Percentiles rank a stretch among this genome's conserved stretches.
phyloP scores from a whole-genome alignment of 2,797 vertebrate genomes.

The Lemur catta region DNA sequence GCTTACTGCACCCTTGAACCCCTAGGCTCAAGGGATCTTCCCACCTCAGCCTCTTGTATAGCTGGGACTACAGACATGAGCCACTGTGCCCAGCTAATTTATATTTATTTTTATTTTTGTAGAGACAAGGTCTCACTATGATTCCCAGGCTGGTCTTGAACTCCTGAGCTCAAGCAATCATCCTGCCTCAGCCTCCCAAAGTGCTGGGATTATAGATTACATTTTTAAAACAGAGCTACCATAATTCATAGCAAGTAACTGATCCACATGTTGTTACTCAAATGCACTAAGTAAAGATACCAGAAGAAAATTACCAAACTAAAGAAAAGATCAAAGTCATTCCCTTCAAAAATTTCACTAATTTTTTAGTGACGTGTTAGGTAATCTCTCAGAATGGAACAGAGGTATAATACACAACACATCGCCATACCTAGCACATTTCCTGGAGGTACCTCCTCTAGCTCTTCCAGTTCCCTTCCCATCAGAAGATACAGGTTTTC shows the following conservation, averaged over 20 bases:
- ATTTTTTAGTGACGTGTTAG: fast-evolving
- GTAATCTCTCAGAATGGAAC: fast-evolving
- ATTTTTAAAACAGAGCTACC: background rate
- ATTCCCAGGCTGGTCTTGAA: background rate
- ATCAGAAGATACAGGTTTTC: conserved; percentile 94
- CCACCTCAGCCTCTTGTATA: background rate
- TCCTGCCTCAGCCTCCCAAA: background rate
- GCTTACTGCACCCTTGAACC: background rate
- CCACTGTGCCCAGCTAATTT: background rate
- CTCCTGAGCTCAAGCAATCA: background rate
- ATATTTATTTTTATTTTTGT: background rate
- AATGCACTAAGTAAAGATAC: background rate
- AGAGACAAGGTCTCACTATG: background rate
- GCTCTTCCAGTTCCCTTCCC: conserved; percentile 94
- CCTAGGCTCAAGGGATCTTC: background rate
- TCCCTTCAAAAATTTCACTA: background rate
- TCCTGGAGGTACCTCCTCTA: conserved; percentile 93
- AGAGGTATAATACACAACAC: background rate
- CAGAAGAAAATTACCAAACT: too few relatives aligned
- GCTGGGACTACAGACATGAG: background rate
- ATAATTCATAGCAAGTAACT: background rate
- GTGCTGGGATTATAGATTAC: background rate
- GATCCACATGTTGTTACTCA: background rate
- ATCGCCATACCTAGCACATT: conserved; percentile 91
- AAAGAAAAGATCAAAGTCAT: too few relatives aligned